Conservation (phyloP, 2,888 invertebrate genomes). For the Helobdella robusta region DNA sequence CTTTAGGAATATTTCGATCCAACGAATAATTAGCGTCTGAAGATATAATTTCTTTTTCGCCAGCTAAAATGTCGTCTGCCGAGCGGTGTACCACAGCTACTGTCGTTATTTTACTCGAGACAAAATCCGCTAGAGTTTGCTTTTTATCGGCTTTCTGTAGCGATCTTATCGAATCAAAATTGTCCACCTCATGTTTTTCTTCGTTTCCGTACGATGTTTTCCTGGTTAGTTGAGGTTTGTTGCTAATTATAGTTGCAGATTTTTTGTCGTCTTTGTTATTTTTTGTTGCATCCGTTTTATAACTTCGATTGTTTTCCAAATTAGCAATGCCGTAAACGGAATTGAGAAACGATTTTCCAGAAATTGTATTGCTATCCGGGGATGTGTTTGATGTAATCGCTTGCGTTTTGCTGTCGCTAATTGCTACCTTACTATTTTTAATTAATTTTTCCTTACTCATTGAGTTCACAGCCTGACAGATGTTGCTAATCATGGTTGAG, state of each 20-base stretch:
- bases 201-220: background rate
- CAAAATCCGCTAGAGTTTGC: constrained; percentile 21
- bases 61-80: constrained; percentile 2
- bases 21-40: no score
- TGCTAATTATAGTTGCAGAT: no score
- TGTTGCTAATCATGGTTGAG: constrained; percentile 11
- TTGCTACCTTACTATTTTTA: background rate
- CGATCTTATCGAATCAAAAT: constrained; percentile 11
- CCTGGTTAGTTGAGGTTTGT: no score
- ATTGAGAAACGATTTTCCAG: constrained; percentile 16
- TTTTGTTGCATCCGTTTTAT: background rate
- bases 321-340: constrained; percentile 3
- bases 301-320: background rate
- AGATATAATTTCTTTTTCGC: background rate
- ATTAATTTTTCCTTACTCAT: background rate
- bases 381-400: background rate
- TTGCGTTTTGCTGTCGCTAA: background rate
- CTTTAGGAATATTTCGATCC: background rate
- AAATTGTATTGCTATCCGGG: background rate
- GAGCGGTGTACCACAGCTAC: constrained; percentile 23
- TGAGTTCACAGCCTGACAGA: constrained; percentile 18
- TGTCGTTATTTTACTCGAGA: constrained; percentile 20
- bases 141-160: constrained; percentile 5
- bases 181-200: background rate
- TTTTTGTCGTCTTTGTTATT: no score